Percentiles rank a stretch among this genome's conserved stretches.
Conservation (phyloP, 2,888 invertebrate genomes). For the Melikaiella ostensackeni region DNA sequence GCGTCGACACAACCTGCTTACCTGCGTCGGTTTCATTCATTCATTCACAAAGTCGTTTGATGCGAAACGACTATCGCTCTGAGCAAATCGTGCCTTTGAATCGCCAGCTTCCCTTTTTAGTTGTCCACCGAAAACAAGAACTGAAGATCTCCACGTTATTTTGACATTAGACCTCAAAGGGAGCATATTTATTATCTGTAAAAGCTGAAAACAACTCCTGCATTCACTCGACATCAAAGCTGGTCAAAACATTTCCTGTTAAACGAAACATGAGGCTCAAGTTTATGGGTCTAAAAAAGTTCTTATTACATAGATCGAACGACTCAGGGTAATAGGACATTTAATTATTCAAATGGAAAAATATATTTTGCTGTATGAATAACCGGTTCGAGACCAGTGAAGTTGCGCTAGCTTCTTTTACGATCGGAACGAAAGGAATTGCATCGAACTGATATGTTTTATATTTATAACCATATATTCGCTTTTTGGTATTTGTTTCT, state of each 20-base stretch:
- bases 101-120: conserved; percentile 11
- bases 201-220: neutral
- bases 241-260: neutral
- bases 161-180: neutral
- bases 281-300: neutral
- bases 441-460: neutral
- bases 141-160: neutral
- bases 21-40: conserved; percentile 47
- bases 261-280: neutral
- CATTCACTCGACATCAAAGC: neutral
- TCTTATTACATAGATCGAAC: neutral
- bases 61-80: conserved; percentile 16
- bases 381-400: conserved; percentile 24
- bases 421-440: conserved; percentile 14
- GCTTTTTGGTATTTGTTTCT: neutral
- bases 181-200: neutral
- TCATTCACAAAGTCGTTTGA: conserved; percentile 55
- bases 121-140: neutral
- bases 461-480: conserved; percentile 1
- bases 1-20: conserved; percentile 49
- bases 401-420: conserved; percentile 24
- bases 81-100: conserved; percentile 24
- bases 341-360: conserved; percentile 17
- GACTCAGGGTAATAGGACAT: neutral
- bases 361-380: conserved; percentile 10